A percentile compares a stretch with the other conserved stretches of the same genome.
Conservation (phyloP, 2,797 vertebrate species). For the Serranus cabrilla region DNA sequence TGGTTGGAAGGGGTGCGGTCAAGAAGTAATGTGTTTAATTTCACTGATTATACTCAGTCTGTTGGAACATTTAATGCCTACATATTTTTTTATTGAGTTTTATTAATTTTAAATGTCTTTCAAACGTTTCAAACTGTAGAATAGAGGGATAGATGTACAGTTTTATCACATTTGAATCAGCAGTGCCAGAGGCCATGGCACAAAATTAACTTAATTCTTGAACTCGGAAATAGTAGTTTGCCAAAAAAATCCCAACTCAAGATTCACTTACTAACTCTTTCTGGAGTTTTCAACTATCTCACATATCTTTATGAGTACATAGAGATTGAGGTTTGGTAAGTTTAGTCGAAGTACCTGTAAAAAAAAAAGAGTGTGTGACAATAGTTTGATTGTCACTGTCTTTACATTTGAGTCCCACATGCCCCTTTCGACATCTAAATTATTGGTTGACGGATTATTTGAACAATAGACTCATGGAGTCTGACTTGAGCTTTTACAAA, state of each 20-base stretch:
- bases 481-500: constrained; percentile 56
- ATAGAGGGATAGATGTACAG: neutral
- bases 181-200: neutral
- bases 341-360: neutral
- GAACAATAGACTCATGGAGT: constrained; percentile 19
- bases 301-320: too few species aligned
- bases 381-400: neutral
- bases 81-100: neutral
- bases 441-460: constrained; percentile 32
- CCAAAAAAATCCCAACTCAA: neutral
- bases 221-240: constrained; percentile 8
- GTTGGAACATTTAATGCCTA: neutral
- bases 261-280: neutral
- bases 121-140: neutral
- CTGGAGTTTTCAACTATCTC: constrained; percentile 10
- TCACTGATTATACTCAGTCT: neutral
- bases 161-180: neutral
- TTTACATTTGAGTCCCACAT: neutral
- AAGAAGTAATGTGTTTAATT: constrained; percentile 15
- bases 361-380: neutral
- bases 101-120: neutral
- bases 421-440: constrained; percentile 17
- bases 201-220: neutral
- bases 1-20: neutral
- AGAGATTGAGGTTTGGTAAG: neutral